Evolutionary conservation across 30 jellyfish, hydroid and myxozoan species (phyloP).

Genomic region (Catostylus mosaicus): DNA sequence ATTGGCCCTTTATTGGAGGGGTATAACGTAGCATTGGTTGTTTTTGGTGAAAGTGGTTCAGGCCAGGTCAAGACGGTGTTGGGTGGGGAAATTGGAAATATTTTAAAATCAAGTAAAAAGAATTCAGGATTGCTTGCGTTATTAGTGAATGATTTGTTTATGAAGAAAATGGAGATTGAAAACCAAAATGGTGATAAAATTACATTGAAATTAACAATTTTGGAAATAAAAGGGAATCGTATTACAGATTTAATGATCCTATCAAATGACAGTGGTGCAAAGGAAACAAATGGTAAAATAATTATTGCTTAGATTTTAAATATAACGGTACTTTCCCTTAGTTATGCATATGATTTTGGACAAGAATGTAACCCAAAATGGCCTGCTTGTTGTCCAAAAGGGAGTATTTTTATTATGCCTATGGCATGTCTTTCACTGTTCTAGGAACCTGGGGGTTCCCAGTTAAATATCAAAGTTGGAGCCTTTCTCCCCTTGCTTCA

Average conservation of each 20-base stretch:
- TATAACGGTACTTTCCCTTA: too few relatives aligned
- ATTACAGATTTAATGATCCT: constrained; percentile 13
- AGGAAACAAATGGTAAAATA: background rate
- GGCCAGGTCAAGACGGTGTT: constrained; percentile 44
- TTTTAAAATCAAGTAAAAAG: constrained; percentile 45
- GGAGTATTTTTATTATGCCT: too few relatives aligned
- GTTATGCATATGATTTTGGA: too few relatives aligned
- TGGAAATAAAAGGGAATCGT: constrained; percentile 21
- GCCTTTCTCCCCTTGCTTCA: too few relatives aligned
- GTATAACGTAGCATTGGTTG: constrained; percentile 32
- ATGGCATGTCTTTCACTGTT: too few relatives aligned
- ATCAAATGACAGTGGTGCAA: background rate
- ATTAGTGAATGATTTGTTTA: constrained; percentile 39
- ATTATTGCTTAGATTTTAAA: too few relatives aligned
- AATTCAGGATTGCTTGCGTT: constrained; percentile 24
- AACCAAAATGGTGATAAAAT: background rate
- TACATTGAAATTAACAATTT: constrained; percentile 3
- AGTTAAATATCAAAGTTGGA: too few relatives aligned
- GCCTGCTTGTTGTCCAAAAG: too few relatives aligned
- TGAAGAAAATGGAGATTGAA: background rate
- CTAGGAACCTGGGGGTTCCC: too few relatives aligned
- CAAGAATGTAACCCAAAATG: too few relatives aligned
- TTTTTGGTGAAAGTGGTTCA: constrained; percentile 57
- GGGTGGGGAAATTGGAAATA: constrained; percentile 63
- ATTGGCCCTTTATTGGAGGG: constrained; percentile 42